Base-by-base conservation (phyloP, 2,888 invertebrate genomes). In the Gastrophysa polygoni region DNA sequence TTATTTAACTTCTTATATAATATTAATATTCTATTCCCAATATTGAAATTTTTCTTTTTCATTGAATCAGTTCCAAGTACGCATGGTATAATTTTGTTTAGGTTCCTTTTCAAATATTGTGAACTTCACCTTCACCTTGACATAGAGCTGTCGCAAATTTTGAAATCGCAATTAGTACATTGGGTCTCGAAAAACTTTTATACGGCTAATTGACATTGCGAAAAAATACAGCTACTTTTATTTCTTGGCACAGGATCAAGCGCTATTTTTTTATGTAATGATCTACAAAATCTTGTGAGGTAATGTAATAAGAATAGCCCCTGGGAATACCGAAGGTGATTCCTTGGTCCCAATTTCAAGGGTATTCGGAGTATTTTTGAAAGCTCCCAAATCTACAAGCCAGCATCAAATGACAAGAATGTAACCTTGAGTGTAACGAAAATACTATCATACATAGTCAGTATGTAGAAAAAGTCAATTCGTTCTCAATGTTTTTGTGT, bases 101-200 rank as follows among this genome's bases (percentile, higher is more conserved):
- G n/a, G 14, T 10, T 38, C 11, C 17, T 54, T 38, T 10, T 43
- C 17, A 11, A 46, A 54, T 24, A 43, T 43, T 38, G 24, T 43
- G 28, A 54, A 54, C 54, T 38, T 52, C 20, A 52, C 52, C 52
- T 43, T 54, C 24, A 54, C 54, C 54, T 43, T 54, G 54, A 43
- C 54, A 54, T 43, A 52, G 17, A 54, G 54, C 16, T 54, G 44
- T 43, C 54, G 38, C 24, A 14, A 11, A 18, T 21, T 34, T 32
- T 34, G 34, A 8, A 34, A 7, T 10, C 52, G 38, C 38, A 38
- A 16, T 52, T 52, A 11, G 52, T 38, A 21, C 34, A 38, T 20
- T 51, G 20, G 34, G 7, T 5, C 32, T 10, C 16, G 14, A 21
- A 51, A n/a, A 24, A 51, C 34, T 16, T 21, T 8, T 21, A 18